Percentiles rank a stretch among this genome's conserved stretches.
phyloP scores from a whole-genome alignment of 2,113 vertebrate species.

The Clinocottus analis region DNA sequence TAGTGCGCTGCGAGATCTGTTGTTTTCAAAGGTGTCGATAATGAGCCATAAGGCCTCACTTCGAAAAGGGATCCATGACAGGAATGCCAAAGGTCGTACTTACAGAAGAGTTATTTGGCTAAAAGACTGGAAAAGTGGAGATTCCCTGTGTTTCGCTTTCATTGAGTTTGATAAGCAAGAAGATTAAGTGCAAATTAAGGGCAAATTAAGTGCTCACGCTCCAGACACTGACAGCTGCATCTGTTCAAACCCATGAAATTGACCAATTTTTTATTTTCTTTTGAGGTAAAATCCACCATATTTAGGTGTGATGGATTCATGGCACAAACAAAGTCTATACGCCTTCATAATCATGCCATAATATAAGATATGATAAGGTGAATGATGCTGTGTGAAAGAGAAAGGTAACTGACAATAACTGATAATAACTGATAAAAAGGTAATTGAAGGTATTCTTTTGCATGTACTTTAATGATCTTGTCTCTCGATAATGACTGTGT shows the following conservation, averaged over 20 bases:
- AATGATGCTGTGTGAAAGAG: slow-evolving; percentile 10
- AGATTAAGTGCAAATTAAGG: too few relatives aligned
- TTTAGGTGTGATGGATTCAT: not conserved
- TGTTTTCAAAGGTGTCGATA: not conserved
- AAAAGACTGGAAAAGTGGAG: too few relatives aligned
- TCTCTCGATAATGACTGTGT: not conserved
- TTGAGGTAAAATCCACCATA: not conserved
- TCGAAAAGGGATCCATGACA: not conserved
- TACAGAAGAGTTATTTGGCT: not conserved
- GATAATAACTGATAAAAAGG: too few relatives aligned
- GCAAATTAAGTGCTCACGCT: not conserved
- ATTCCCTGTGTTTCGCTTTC: too few relatives aligned
- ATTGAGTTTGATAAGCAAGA: too few relatives aligned
- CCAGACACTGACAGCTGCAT: not conserved
- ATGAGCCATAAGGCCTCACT: not conserved
- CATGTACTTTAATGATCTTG: not conserved
- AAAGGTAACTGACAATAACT: not conserved
- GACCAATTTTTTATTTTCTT: not conserved
- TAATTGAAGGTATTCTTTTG: too few relatives aligned
- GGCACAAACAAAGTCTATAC: not conserved
- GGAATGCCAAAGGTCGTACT: slow-evolving; percentile 1
- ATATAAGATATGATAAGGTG: not conserved
- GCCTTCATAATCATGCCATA: not conserved
- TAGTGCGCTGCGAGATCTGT: not conserved
- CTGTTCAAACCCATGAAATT: not conserved